These are phyloP conservation scores for Drosophila longiperda DNA, from an alignment of 2,888 invertebrate species.

Conservation along the genomic window DNA sequence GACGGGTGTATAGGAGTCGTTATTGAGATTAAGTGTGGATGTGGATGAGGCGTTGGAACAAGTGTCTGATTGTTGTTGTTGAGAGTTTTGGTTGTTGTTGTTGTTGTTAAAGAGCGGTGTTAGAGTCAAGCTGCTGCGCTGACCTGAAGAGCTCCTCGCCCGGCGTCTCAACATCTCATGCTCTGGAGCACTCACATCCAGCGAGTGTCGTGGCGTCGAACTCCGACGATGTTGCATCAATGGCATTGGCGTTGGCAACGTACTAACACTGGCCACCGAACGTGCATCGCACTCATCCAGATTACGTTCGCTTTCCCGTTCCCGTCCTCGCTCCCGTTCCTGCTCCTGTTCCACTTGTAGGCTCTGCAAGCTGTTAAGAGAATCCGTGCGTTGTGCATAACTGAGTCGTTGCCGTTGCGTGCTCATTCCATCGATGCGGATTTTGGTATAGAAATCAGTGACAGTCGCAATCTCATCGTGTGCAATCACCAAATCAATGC, in stretches of 20 bases:
- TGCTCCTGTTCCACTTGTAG: slow-evolving; percentile 72
- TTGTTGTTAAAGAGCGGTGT: slow-evolving; percentile 80
- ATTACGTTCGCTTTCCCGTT: slow-evolving; percentile 24
- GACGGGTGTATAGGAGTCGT: slow-evolving; percentile 83
- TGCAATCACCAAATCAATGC: slow-evolving; percentile 88
- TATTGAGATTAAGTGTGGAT: slow-evolving; percentile 34
- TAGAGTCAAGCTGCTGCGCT: slow-evolving; percentile 83
- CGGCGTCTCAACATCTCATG: slow-evolving; percentile 70
- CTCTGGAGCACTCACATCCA: slow-evolving; percentile 68
- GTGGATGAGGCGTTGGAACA: slow-evolving; percentile 40
- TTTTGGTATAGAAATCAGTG: slow-evolving; percentile 84
- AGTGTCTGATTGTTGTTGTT: slow-evolving; percentile 55
- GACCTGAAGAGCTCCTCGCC: slow-evolving; percentile 78
- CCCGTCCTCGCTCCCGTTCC: slow-evolving; percentile 54
- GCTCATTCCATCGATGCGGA: slow-evolving; percentile 81
- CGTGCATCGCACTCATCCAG: slow-evolving; percentile 62
- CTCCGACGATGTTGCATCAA: slow-evolving; percentile 82
- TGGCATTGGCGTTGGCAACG: slow-evolving; percentile 80
- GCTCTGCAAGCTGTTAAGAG: slow-evolving; percentile 79
- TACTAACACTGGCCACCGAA: slow-evolving; percentile 69
- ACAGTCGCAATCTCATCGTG: slow-evolving; percentile 88
- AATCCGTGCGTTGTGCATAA: slow-evolving; percentile 82
- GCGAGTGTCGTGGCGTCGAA: slow-evolving; percentile 79
- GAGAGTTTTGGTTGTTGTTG: slow-evolving; percentile 8
- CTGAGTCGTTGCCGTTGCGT: slow-evolving; percentile 80